Evolutionary conservation across 2,888 invertebrate species (phyloP), one percentile per base, ranked within the genome.

Genomic region (Lochmaea capreae): DNA sequence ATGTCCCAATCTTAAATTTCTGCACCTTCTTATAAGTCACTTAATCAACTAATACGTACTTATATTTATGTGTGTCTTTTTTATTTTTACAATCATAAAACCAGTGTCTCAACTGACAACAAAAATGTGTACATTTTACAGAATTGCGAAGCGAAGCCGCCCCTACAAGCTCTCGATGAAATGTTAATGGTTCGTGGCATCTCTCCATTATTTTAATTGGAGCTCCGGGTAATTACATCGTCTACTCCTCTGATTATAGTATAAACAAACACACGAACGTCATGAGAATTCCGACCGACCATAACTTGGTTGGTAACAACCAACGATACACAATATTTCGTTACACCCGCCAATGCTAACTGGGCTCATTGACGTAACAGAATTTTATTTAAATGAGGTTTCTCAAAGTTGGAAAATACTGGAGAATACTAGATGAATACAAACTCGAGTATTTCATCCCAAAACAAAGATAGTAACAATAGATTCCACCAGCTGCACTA

Each of bases 181-280:
- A 87, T 84, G 86, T 85, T 87, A 87, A 87, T 87, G 86, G 87
- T 85, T 87, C 84, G 79, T 87, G 87, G 87, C 87, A 86, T 84
- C 84, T 84, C 80, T 83, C 86, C 87, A 88, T 88, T 88, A 88
- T 87, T 87, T 87, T 87, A 88, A 88, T 88, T 87, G 87, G 86
- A 82, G 81, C 83, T 79, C 79, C 78, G 82, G 82, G 84, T 87
- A 87, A 87, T 87, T 87, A 86, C 85, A 85, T 83, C 83, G 86
- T 86, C 87, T 86, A 86, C 84, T 77, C 75, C 78, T 79, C 80
- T 85, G 85, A 85, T 85, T 85, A 84, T 82, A 82, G 80, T 83
- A 84, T 86, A 86, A 86, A 85, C 86, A 86, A 86, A 86, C 84
- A 86, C 85, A 85, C 84, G 84, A 83, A 84, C 81, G 79, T 81